Conservation (phyloP, 2,797 vertebrate genomes). For the Tokudaia tokunoshimensis region DNA sequence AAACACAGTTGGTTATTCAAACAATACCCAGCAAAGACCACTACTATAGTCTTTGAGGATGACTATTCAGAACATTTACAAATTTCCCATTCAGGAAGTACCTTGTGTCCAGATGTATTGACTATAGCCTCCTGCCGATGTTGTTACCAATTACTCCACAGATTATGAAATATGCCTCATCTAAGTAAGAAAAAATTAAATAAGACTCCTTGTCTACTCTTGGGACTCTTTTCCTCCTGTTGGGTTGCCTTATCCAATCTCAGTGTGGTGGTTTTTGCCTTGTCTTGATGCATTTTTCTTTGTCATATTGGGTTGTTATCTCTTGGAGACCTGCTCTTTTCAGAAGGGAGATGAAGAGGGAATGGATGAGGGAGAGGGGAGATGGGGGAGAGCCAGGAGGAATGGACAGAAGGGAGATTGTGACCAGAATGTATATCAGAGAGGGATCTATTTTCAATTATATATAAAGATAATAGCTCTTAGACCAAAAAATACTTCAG, state of each 20-base stretch:
- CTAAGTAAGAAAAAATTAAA: background rate
- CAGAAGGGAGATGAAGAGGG: too few species aligned
- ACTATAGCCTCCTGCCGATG: too few species aligned
- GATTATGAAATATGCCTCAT: background rate
- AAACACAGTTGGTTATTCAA: background rate
- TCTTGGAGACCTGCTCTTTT: background rate
- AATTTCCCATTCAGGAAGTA: background rate
- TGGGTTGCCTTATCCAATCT: background rate
- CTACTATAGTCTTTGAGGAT: background rate
- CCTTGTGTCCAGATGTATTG: background rate
- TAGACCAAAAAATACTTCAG: background rate
- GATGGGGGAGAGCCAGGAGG: background rate
- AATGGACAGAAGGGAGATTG: background rate
- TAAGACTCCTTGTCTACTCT: background rate
- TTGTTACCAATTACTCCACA: background rate
- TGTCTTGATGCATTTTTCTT: background rate
- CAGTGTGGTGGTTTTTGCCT: background rate
- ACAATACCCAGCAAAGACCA: background rate
- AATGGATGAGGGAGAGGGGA: background rate
- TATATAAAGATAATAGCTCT: background rate
- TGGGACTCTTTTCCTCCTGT: background rate
- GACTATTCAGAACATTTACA: background rate
- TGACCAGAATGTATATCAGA: too few species aligned
- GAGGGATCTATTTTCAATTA: background rate
- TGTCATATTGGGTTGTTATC: too few species aligned